Conservation (phyloP, 2,888 invertebrate genomes). For the Yponomeuta cagnagella region DNA sequence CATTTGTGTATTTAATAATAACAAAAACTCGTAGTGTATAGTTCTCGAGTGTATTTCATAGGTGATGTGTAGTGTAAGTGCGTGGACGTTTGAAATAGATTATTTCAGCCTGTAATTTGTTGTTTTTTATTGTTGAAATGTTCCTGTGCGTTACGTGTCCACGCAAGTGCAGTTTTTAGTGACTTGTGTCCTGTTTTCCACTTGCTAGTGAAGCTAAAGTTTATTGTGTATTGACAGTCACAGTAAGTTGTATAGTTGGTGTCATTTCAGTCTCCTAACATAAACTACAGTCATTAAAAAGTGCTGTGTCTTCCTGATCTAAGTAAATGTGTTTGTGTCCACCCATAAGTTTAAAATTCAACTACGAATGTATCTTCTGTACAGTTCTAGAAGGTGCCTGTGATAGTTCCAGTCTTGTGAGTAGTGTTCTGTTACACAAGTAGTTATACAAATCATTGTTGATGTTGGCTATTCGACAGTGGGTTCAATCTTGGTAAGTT, state of each 20-base stretch:
- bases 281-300: not conserved
- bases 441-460: no score
- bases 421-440: not conserved
- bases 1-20: slow-evolving; percentile 8
- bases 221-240: not conserved
- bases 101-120: slow-evolving; percentile 56
- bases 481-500: not conserved
- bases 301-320: not conserved
- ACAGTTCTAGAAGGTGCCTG: not conserved
- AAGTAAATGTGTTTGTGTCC: not conserved
- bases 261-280: not conserved
- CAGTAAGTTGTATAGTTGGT: not conserved
- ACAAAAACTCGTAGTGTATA: slow-evolving; percentile 40
- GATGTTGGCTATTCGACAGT: no score
- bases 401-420: not conserved
- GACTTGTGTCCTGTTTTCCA: slow-evolving; percentile 17
- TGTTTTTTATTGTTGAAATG: slow-evolving; percentile 53
- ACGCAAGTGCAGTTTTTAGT: slow-evolving; percentile 17
- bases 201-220: not conserved
- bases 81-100: slow-evolving; percentile 67
- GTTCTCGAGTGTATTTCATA: slow-evolving; percentile 57
- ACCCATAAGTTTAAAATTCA: not conserved
- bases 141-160: slow-evolving; percentile 5
- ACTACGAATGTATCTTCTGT: not conserved
- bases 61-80: slow-evolving; percentile 73